Evolutionary conservation across 1,140 invertebrate species (phyloP).

Genomic region (Lucilia cuprina): DNA sequence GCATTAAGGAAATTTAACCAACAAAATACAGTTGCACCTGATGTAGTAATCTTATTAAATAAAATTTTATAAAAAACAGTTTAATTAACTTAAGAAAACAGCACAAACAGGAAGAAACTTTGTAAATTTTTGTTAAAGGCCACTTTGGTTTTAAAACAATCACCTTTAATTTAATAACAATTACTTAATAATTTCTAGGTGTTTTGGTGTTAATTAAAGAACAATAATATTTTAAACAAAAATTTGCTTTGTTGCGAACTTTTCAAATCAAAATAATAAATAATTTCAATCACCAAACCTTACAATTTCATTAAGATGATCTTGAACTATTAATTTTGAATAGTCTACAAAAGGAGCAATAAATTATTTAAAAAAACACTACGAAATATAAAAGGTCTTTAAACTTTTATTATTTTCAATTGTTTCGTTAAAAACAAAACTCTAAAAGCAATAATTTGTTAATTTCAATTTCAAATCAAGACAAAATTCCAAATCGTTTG

Average conservation of each 20-base stretch:
- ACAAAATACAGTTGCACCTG: background rate
- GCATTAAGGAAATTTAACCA: background rate
- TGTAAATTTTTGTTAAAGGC: too few relatives aligned
- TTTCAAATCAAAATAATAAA: background rate
- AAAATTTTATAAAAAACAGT: too few relatives aligned
- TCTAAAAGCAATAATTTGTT: too few relatives aligned
- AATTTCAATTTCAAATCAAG: background rate
- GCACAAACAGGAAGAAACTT: too few relatives aligned
- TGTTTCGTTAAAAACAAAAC: too few relatives aligned
- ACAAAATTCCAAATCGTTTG: background rate
- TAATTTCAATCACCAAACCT: background rate
- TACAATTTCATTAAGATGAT: background rate
- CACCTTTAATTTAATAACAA: too few relatives aligned
- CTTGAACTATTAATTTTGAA: conserved; percentile 4
- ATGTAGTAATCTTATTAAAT: too few relatives aligned
- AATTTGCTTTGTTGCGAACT: too few relatives aligned
- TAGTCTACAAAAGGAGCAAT: background rate
- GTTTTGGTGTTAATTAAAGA: background rate
- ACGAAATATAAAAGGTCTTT: background rate
- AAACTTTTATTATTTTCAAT: too few relatives aligned
- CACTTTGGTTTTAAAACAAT: too few relatives aligned
- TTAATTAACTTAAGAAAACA: too few relatives aligned
- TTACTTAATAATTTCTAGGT: too few relatives aligned
- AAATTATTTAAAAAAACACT: background rate
- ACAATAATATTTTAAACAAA: background rate